Evolutionary conservation across 2,888 invertebrate species (phyloP), one percentile per base, ranked within the genome.

Genomic region (Unio delphinus): DNA sequence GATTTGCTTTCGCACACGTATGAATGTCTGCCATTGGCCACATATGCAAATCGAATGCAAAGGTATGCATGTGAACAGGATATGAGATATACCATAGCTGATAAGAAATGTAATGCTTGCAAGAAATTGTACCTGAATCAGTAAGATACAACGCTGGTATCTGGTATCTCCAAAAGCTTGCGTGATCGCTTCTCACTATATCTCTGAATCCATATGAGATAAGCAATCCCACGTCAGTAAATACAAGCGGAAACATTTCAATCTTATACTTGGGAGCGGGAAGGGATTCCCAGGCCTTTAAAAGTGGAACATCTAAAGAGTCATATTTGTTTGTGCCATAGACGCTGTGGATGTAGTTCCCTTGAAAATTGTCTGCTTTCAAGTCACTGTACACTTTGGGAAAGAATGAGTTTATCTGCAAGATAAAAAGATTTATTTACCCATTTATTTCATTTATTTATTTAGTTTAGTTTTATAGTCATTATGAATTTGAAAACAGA

Each of bases 131-230:
- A 72, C 72, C 72, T 65, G 72, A 59, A 64, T 72, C 72, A 11
- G 65, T 72, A 3, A 72, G 23, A 55, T 66, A 72, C 55, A 72
- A 67, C 17, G 72, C 72, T 4, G 72, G 72, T 30, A 72, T 55
- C 62, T 72, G 55, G 7, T 30, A 55, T 8, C 6, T 5, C 72
- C 72, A 72, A 26, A 72, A 69, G 45, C 64, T 66, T 3, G 26
- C 45, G 55, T 72, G 75, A 57, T 73, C 72, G 45, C 75, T 75
- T 54, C 75, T 61, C 26, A 72, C 65, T 34, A 72, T 72, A 23
- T 62, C 8, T 20, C 30, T 17, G 11, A 61, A 30, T 1, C 4
- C 11, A 45, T 45, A 45, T 45, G 8, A 11, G 11, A 45, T 11
- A 1, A 45, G 1, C 11, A 8, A 1, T 1, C 11, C 45, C 45